A percentile compares a stretch with the other conserved stretches of the same genome.
Conservation (phyloP, 2,797 vertebrate species). For the Danionella dracula region DNA sequence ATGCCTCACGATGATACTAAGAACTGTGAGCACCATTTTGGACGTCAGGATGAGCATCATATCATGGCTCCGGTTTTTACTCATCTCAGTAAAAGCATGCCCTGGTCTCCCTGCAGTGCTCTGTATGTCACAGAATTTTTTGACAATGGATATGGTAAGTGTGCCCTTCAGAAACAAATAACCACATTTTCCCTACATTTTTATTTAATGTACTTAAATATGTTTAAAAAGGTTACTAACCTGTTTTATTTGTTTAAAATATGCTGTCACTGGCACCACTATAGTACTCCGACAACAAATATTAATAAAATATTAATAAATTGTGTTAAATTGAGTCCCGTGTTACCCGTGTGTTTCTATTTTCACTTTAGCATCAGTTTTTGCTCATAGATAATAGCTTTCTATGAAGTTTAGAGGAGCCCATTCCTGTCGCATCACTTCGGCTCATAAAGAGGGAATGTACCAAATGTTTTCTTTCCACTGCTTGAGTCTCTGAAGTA, state of each 20-base stretch:
- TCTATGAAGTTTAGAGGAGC: not conserved
- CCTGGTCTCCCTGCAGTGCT: slow-evolving; percentile 95
- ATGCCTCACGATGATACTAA: slow-evolving; percentile 97
- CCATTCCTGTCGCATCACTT: not conserved
- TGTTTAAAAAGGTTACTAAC: too few relatives aligned
- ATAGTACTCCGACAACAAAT: too few relatives aligned
- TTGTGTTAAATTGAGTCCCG: too few relatives aligned
- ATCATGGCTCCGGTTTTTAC: slow-evolving; percentile 88
- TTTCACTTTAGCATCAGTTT: too few relatives aligned
- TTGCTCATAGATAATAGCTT: not conserved
- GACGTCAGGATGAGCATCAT: slow-evolving; percentile 73
- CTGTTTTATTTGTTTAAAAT: too few relatives aligned
- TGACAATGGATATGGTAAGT: slow-evolving; percentile 86
- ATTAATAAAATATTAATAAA: too few relatives aligned
- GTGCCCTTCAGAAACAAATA: not conserved
- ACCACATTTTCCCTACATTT: too few relatives aligned
- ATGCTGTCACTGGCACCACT: too few relatives aligned
- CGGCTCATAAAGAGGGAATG: not conserved
- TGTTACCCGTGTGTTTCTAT: too few relatives aligned
- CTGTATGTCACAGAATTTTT: slow-evolving; percentile 92
- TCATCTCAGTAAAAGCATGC: slow-evolving; percentile 78
- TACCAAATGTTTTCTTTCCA: slow-evolving; percentile 15
- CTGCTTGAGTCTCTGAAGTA: not conserved
- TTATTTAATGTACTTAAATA: too few relatives aligned
- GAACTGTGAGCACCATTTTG: slow-evolving; percentile 81